These are phyloP conservation scores for Danaus melanippus DNA, from an alignment of 1,140 invertebrate genomes.

Conservation along the genomic window DNA sequence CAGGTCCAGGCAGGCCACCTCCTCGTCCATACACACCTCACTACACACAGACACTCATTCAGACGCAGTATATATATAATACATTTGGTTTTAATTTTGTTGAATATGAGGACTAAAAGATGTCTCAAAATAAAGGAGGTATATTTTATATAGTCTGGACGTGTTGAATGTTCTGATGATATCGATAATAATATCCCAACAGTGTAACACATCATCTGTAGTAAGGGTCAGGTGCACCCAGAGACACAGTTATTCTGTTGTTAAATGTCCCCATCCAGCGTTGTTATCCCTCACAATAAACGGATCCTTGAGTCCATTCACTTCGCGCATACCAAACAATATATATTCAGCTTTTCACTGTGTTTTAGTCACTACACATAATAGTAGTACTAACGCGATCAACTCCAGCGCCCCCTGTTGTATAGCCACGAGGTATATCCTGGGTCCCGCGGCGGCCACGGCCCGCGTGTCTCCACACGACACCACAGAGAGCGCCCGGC, in stretches of 20 bases:
- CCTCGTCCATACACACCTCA: conserved; percentile 84
- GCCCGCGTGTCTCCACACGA: conserved; percentile 88
- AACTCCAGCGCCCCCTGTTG: conserved; percentile 65
- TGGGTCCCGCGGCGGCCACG: conserved; percentile 90
- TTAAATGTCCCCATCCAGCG: too few relatives aligned
- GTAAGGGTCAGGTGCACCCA: too few relatives aligned
- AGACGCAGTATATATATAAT: background rate
- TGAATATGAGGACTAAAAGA: background rate
- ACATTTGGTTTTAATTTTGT: background rate
- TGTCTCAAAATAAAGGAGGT: background rate
- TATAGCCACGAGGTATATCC: conserved; percentile 92
- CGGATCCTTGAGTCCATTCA: too few relatives aligned
- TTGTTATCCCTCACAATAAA: too few relatives aligned
- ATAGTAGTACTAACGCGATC: conserved; percentile 57
- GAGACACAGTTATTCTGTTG: too few relatives aligned
- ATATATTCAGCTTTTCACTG: too few relatives aligned
- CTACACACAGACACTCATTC: conserved; percentile 42
- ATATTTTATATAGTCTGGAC: too few relatives aligned
- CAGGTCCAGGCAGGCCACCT: conserved; percentile 97
- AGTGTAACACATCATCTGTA: too few relatives aligned
- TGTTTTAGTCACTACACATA: background rate
- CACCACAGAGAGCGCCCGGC: conserved; percentile 88
- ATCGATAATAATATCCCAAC: background rate
- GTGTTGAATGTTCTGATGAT: background rate
- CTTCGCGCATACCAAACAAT: too few relatives aligned